Evolutionary conservation across 2,888 invertebrate species (phyloP).

Genomic region (Synergus laeviventris): DNA sequence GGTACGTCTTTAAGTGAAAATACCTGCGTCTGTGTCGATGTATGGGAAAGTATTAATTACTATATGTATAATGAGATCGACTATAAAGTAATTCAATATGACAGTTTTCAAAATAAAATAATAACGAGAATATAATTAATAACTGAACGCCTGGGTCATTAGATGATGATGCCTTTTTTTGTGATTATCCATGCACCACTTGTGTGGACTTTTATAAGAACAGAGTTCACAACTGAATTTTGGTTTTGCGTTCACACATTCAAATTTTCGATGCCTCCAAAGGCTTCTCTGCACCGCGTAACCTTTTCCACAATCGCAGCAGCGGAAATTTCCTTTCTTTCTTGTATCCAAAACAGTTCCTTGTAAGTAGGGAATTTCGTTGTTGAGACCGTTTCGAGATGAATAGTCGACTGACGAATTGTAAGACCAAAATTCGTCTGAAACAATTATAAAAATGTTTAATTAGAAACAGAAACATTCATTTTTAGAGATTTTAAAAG

Average conservation of each 20-base stretch:
- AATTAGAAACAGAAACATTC: neutral
- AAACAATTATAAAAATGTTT: constrained; percentile 50
- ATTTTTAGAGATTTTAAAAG: neutral
- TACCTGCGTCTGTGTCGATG: neutral
- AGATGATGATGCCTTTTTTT: constrained; percentile 65
- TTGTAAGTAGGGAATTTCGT: neutral
- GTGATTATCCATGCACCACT: constrained; percentile 70
- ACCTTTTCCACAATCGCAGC: constrained; percentile 67
- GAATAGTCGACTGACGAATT: constrained; percentile 42
- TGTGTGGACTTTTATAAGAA: constrained; percentile 68
- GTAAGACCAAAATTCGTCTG: constrained; percentile 56
- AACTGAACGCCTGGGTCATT: neutral
- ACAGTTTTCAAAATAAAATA: neutral
- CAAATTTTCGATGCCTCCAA: constrained; percentile 71
- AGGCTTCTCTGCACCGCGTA: constrained; percentile 69
- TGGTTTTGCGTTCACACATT: constrained; percentile 70
- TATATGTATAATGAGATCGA: neutral
- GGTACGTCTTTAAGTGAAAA: neutral
- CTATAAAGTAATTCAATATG: neutral
- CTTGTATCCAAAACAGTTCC: neutral
- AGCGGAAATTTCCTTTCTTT: constrained; percentile 53
- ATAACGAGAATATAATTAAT: neutral
- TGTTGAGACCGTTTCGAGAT: neutral
- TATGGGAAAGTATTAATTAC: neutral
- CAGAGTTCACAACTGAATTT: constrained; percentile 66